Conservation (phyloP, 2,888 invertebrate species). For the Meta bourneti region DNA sequence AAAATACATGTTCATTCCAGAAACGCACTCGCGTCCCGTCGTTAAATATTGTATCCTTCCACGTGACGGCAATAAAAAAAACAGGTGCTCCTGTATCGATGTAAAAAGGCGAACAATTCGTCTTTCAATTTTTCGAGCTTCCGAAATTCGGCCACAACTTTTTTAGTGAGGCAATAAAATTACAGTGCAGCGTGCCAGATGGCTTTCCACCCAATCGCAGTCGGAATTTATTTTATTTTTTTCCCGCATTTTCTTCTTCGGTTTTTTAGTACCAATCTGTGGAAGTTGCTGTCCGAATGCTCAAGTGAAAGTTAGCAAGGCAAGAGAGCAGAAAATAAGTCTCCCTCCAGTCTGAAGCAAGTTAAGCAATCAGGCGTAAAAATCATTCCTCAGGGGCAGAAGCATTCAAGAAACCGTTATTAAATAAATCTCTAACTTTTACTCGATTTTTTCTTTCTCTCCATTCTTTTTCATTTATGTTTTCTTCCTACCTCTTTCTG, state of each 20-base stretch:
- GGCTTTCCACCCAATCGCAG: constrained; percentile 36
- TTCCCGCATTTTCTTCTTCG: background rate
- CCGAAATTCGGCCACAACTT: constrained; percentile 42
- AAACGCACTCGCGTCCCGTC: no score
- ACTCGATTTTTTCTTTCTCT: constrained; percentile 15
- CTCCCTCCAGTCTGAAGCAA: background rate
- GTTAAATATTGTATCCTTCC: background rate
- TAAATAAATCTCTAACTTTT: constrained; percentile 57
- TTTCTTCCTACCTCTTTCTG: background rate
- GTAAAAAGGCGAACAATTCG: constrained; percentile 25
- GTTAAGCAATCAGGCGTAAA: constrained; percentile 31
- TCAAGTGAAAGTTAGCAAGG: constrained; percentile 23
- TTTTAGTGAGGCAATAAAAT: constrained; percentile 57
- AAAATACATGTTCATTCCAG: no score
- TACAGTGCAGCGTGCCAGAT: background rate
- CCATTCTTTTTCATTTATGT: background rate
- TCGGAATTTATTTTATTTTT: constrained; percentile 17
- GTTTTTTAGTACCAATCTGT: constrained; percentile 7
- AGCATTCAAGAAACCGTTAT: constrained; percentile 31
- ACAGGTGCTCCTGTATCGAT: background rate
- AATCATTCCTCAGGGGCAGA: constrained; percentile 23
- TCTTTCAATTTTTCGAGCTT: background rate
- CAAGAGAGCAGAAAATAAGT: constrained; percentile 41
- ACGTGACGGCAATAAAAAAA: background rate
- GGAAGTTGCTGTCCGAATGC: constrained; percentile 18